phyloP scores from a whole-genome alignment of 1,140 invertebrate species.

The Plectus sambesii region DNA sequence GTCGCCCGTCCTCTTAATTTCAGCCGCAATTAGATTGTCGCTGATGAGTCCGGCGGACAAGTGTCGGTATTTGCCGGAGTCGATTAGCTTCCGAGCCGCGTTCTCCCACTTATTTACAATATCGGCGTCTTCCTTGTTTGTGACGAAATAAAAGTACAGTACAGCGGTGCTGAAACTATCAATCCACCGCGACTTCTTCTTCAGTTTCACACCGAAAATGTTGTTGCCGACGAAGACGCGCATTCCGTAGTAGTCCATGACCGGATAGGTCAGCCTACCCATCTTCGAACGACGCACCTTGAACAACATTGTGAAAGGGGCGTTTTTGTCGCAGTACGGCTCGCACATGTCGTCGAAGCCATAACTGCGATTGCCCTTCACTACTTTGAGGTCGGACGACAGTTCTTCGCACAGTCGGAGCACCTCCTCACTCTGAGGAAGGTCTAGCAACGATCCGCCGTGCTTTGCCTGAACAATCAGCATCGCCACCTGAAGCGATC shows the following conservation, averaged over 20 bases:
- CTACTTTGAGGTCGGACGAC: no score
- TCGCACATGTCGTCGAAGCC: constrained; percentile 40
- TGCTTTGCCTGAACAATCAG: no score
- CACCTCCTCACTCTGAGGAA: no score
- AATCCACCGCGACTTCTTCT: constrained; percentile 4
- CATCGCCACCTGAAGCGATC: no score
- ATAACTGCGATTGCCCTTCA: constrained; percentile 8
- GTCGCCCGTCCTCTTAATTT: no score
- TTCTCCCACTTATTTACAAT: constrained; percentile 21
- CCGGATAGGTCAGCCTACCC: constrained; percentile 37
- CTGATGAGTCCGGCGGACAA: constrained; percentile 35
- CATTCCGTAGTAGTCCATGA: constrained; percentile 41
- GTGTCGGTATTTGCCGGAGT: constrained; percentile 23
- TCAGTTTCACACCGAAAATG: constrained; percentile 18
- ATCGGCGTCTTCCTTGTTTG: constrained; percentile 13
- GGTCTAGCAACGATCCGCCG: no score
- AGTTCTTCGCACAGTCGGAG: no score
- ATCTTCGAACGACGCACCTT: constrained; percentile 38
- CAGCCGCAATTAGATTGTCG: constrained; percentile 38
- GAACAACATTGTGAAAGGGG: constrained; percentile 41
- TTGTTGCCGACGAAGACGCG: constrained; percentile 39
- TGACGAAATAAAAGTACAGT: constrained; percentile 17
- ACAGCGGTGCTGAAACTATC: constrained; percentile 18
- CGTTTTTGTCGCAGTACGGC: constrained; percentile 43
- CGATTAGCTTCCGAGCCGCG: no score